These are phyloP conservation scores for Sebastolobus alascanus DNA, from an alignment of 2,797 vertebrate species.

Conservation along the genomic window DNA sequence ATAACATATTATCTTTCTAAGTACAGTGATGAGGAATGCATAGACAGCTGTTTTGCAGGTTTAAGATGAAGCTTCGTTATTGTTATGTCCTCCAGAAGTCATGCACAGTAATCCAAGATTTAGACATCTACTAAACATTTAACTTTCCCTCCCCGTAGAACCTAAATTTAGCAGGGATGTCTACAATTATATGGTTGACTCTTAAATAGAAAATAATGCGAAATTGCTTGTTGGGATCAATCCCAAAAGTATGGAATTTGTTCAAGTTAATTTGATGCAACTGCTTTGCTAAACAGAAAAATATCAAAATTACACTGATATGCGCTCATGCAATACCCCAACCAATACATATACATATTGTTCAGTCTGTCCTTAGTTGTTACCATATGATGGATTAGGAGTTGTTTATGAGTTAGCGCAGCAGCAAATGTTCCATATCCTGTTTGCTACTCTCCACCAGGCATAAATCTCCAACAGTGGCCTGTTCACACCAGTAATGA, in stretches of 20 bases:
- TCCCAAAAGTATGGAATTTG: constrained; percentile 11
- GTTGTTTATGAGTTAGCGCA: constrained; percentile 58
- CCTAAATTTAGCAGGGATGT: constrained; percentile 3
- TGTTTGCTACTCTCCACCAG: constrained; percentile 51
- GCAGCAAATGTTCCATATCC: constrained; percentile 60
- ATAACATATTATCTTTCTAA: not conserved
- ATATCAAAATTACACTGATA: constrained; percentile 11
- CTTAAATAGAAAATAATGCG: constrained; percentile 14
- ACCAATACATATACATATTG: constrained; percentile 13
- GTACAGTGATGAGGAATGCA: not conserved
- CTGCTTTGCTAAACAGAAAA: constrained; percentile 27
- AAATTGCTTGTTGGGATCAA: not conserved
- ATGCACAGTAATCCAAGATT: not conserved
- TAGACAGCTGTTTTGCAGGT: not conserved
- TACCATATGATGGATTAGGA: constrained; percentile 51
- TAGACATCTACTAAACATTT: constrained; percentile 12
- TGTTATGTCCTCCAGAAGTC: constrained; percentile 1
- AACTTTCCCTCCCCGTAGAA: not conserved
- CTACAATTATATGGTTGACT: constrained; percentile 10
- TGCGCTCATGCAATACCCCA: not conserved
- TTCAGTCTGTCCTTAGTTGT: constrained; percentile 42
- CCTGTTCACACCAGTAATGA: constrained; percentile 59
- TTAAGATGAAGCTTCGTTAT: not conserved
- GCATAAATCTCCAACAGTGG: constrained; percentile 53
- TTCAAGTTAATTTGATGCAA: not conserved